Base-by-base conservation (phyloP, 2,888 invertebrate genomes). In the Erebia epiphron region DNA sequence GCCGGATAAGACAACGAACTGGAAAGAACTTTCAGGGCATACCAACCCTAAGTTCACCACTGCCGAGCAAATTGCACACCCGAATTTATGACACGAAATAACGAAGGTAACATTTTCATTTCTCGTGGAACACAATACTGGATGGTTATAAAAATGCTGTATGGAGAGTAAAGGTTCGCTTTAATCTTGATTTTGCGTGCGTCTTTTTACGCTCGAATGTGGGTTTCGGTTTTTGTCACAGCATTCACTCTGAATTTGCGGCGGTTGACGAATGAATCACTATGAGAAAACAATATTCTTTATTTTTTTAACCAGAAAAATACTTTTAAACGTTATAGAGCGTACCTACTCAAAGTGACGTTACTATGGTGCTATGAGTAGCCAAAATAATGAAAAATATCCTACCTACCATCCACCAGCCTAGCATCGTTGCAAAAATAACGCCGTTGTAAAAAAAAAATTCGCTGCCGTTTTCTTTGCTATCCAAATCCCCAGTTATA, bases 1-100 rank as follows among this genome's bases (percentile, higher is more conserved):
- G 72, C 83, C 85, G 89, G 86, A 86, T 86, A 86, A 89, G 88
- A 90, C 90, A 88, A 89, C 87, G 86, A 84, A 79, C 86, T 86
- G 87, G 87, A 88, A 87, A 82, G 80, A 85, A 84, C 80, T 83
- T 79, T 81, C 82, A 78, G 65, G 75, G 64, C 52, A 49, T 43
- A 62, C 64, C 50, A 43, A 63, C 54, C 67, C 56, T n/a, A 63
- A 26, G 63, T 60, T 60, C 62, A 62, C 60, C 71, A 46, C 68
- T 58, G 35, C 67, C 68, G 58, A 49, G 46, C 50, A 72, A 73
- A 71, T 72, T 72, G 73, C 60, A 62, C 16, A 50, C 41, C 58
- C 52, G 62, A 67, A 73, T 78, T 77, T 76, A 77, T 76, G 75
- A 75, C 63, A 74, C 70, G 73, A 76, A 75, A 78, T 78, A 78